Percentiles rank a stretch among this genome's conserved stretches.
phyloP scores from a whole-genome alignment of 2,113 vertebrate species.

The Ochotona princeps region DNA sequence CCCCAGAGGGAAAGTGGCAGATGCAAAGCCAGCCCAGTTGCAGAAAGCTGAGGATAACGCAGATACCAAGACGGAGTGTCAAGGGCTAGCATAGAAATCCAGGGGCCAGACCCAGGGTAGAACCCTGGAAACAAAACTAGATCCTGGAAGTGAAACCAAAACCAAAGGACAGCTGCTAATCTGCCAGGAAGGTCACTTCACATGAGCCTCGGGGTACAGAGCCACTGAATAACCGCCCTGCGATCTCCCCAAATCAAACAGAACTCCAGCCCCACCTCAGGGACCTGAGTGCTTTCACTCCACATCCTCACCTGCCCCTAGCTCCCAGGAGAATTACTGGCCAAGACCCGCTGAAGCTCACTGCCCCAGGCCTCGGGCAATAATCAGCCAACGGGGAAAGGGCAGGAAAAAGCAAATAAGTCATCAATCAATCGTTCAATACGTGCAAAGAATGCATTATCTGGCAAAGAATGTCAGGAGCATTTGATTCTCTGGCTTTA shows the following conservation, averaged over 20 bases:
- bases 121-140: slow-evolving; percentile 43
- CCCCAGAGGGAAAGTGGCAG: background rate
- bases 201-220: background rate
- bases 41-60: slow-evolving; percentile 16
- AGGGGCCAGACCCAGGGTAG: background rate
- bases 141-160: background rate
- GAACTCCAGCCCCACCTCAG: background rate
- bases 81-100: background rate
- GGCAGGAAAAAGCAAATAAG: background rate
- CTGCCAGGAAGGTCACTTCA: background rate
- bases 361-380: background rate
- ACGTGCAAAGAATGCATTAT: slow-evolving; percentile 12
- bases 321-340: background rate
- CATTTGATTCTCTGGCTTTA: slow-evolving; percentile 25
- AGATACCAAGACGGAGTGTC: background rate
- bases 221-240: background rate
- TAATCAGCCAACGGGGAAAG: background rate
- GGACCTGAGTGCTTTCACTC: background rate
- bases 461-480: background rate
- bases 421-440: background rate
- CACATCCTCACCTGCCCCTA: accelerated
- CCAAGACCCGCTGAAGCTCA: background rate
- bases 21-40: background rate
- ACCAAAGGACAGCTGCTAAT: background rate
- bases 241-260: background rate